phyloP scores from a whole-genome alignment of 2,113 vertebrate species.

The Butorides virescens region DNA sequence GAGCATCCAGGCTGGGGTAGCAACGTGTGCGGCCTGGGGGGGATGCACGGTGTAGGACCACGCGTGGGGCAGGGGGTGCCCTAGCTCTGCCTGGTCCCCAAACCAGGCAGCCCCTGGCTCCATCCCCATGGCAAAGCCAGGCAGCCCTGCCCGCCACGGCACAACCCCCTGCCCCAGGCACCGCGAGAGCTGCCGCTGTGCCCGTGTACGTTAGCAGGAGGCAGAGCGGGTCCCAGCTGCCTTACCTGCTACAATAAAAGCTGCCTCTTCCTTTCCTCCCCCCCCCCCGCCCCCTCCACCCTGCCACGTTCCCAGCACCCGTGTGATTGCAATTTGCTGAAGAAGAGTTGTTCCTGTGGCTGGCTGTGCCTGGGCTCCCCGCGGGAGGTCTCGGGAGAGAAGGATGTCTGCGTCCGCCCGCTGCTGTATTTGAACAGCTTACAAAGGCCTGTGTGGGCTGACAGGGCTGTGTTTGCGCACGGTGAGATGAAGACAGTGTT shows the following conservation, averaged over 20 bases:
- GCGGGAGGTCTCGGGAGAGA: not conserved
- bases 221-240: not conserved
- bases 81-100: not conserved
- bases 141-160: not conserved
- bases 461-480: not conserved
- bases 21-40: accelerated
- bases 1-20: not conserved
- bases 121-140: accelerated
- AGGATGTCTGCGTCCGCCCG: not conserved
- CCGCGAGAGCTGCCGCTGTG: not conserved
- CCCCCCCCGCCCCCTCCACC: too few relatives aligned
- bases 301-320: accelerated
- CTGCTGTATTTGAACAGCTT: conserved; percentile 34
- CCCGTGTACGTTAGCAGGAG: not conserved
- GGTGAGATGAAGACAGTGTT: accelerated
- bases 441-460: conserved; percentile 24
- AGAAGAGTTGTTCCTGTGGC: not conserved
- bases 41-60: not conserved
- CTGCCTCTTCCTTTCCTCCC: not conserved
- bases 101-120: not conserved
- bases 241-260: not conserved
- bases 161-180: not conserved
- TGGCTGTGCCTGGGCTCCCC: not conserved
- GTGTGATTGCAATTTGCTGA: accelerated
- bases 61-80: accelerated